Conservation (phyloP, 2,797 vertebrate genomes). For the Apodemus agrarius region DNA sequence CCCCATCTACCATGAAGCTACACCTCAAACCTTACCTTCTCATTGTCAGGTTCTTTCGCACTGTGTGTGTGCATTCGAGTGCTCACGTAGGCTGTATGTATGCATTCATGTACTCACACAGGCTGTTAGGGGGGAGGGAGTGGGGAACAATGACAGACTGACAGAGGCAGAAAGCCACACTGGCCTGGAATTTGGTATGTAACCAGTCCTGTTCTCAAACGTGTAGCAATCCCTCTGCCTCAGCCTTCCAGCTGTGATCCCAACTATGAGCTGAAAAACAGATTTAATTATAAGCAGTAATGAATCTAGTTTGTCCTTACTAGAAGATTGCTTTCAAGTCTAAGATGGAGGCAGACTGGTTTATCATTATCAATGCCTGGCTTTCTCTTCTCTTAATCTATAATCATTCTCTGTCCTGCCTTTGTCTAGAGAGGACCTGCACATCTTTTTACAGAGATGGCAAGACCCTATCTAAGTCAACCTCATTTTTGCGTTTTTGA, state of each 20-base stretch:
- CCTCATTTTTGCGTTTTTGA: slow-evolving; percentile 6
- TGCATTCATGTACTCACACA: too few relatives aligned
- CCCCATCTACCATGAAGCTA: not conserved
- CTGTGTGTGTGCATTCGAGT: not conserved
- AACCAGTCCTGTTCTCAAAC: not conserved
- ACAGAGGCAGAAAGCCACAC: not conserved
- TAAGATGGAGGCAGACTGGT: not conserved
- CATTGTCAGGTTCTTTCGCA: not conserved
- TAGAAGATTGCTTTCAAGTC: not conserved
- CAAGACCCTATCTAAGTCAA: slow-evolving; percentile 27
- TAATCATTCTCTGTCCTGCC: slow-evolving; percentile 1
- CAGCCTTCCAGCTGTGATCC: not conserved
- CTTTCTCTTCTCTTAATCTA: not conserved
- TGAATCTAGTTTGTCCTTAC: not conserved
- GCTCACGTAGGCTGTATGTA: not conserved
- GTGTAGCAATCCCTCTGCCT: not conserved
- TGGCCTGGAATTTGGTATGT: not conserved
- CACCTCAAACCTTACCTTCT: not conserved
- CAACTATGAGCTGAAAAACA: not conserved
- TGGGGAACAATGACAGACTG: not conserved
- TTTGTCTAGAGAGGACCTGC: not conserved
- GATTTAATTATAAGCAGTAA: not conserved
- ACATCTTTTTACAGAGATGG: not conserved
- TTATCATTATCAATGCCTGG: not conserved
- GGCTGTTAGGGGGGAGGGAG: too few relatives aligned